Base-by-base conservation (phyloP, 2,888 invertebrate genomes). In the Amphipoea oculea region DNA sequence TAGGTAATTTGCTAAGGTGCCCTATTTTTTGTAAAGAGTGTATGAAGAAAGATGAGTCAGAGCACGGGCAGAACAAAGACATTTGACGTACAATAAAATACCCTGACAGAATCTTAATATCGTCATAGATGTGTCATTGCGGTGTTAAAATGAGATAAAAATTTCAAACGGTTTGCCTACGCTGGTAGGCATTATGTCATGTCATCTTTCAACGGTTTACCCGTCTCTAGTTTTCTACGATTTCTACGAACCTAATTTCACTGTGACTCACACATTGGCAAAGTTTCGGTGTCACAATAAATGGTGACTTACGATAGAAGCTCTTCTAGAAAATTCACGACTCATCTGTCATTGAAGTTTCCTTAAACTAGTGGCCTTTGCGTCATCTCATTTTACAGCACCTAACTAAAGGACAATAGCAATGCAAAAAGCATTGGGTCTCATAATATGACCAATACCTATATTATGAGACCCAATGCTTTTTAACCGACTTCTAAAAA, bases 281-380 rank as follows among this genome's bases (percentile, higher is more conserved):
- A 63, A 60, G 48, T 84, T 78, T 80, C n/a, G 73, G 65, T 88
- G 83, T 86, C 82, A 84, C 72, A 84, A 83, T 48, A 42, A 74
- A 71, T 45, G 66, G 42, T 79, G 81, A 66, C 65, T 72, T 82
- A 63, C 76, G 83, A 66, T 73, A 78, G 42, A 29, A 42, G 66
- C 20, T 75, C 77, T 69, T 60, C 76, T 66, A 79, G 85, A 85
- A 76, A 74, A 82, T 67, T 71, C 29, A n/a, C 54, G 45, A 78
- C 40, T 75, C 74, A 79, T 36, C 12, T 40, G 4, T 54, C 11
- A 29, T 42, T 4, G 12, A 40, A n/a, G 11, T 82, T 74, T 74
- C 79, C 79, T 63, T 60, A 45, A 66, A 57, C 36, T 70, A n/a
- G 6, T 14, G 9, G 23, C 45, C 11, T 40, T 54, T 68, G 36